Evolutionary conservation across 2,113 vertebrate species (phyloP), one percentile per base, ranked within the genome.

Genomic region (Actenoides hombroni): DNA sequence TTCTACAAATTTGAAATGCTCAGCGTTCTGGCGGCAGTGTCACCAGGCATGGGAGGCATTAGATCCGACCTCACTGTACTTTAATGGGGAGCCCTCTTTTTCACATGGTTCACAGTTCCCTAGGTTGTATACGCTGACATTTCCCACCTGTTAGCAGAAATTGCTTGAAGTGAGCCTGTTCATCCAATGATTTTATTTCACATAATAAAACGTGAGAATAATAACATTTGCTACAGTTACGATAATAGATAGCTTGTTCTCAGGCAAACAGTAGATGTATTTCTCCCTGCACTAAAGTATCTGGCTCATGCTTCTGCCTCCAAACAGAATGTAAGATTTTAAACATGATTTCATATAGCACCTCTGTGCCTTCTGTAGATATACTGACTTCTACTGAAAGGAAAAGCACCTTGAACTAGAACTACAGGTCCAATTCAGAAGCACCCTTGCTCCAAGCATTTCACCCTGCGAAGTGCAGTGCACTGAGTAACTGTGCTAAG

Each of bases 361-460:
- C 53, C 71, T 67, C 69, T 70, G 29, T 87, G 24, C 13, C 5
- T 94, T 46, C 83, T 91, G 26, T 44, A 95, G 89, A 95, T 83
- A 83, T 10, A 16, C 19, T 48, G 46, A 15, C 13, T 80, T 78
- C 56, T 77, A 46, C 37, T 37, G 37, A 85, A 96, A 92, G 67
- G 78, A 94, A 92, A 88, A 90, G 85, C 40, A 57, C 59, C 69
- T 92, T 48, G 21, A 90, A 60, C 16, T 78, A 40, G 42, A 92
- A 42, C 28, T 46, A 39, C 40, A 39, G 49, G 75, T 69, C 59
- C 67, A 87, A 13, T 39, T 87, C 75, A 85, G 54, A 60, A 35
- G 6, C 71, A 90, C 88, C 83, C 68, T 95, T 94, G 56, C 92
- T 83, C 68, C 79, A 93, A 93, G 49, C 39, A 77, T 85, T 94